A percentile compares a stretch with the other conserved stretches of the same genome.
These are phyloP conservation scores for Penaeus vannamei DNA, from an alignment of 1,140 invertebrate species.

Conservation along the genomic window DNA sequence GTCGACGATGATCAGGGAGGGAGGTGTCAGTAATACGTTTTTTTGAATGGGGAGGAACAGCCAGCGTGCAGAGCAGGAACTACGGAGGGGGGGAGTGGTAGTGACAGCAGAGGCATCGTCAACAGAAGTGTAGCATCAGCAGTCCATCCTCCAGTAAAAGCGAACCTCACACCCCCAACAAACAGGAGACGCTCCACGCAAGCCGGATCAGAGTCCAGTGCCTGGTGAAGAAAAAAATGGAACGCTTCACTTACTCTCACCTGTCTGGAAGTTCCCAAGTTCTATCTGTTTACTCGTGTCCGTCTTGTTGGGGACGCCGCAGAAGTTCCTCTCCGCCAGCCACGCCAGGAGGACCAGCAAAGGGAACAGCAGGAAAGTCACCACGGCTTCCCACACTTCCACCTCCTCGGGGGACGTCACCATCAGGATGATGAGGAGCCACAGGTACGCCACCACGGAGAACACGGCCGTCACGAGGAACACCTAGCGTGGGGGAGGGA, in stretches of 20 bases:
- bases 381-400: conserved; percentile 78
- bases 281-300: conserved; percentile 73
- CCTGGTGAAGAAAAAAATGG: conserved; percentile 3
- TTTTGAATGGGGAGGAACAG: too few species aligned
- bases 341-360: conserved; percentile 75
- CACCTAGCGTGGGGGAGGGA: conserved; percentile 70
- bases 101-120: too few species aligned
- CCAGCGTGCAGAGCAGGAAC: too few species aligned
- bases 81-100: too few species aligned
- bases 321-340: conserved; percentile 74
- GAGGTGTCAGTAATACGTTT: too few species aligned
- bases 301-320: conserved; percentile 61
- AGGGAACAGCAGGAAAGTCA: conserved; percentile 79
- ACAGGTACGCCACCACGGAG: conserved; percentile 79
- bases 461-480: conserved; percentile 77
- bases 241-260: conserved; percentile 69
- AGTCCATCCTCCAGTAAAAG: too few species aligned
- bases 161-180: too few species aligned
- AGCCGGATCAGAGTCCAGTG: neutral
- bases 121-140: too few species aligned
- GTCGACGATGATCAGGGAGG: too few species aligned
- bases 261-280: conserved; percentile 71
- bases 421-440: conserved; percentile 77
- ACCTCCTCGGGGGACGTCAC: conserved; percentile 72
- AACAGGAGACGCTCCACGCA: neutral